Evolutionary conservation across 2,797 vertebrate genomes (phyloP), one percentile per base, ranked within the genome.

Genomic region (Macroramphosus scolopax): DNA sequence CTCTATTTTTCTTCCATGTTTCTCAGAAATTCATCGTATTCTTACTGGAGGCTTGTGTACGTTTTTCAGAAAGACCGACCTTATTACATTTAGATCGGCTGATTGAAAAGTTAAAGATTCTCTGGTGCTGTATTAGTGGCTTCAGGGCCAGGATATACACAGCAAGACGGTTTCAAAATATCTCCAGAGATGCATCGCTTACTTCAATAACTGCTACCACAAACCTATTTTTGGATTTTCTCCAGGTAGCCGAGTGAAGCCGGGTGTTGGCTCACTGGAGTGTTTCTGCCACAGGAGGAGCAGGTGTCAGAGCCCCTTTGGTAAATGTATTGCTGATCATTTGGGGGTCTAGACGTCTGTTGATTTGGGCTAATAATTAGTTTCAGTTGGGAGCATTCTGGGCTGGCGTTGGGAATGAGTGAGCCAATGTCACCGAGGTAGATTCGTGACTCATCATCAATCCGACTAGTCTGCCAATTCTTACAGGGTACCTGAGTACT

Each of bases 181-280:
- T 48, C 25, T 24, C 51, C 17, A 41, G 54, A 48, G 38, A 68
- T 37, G 56, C 52, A 58, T 70, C 45, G 36, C 58, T 67, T 51
- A 55, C 44, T 74, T 63, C 31, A 47, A 35, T 44, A 59, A 63
- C 36, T 42, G 32, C 56, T 22, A 55, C 60, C 65, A 49, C 40
- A 68, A n/a, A n/a, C n/a, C n/a, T 22, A 3, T 57, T 46, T 58
- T 44, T 69, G 58, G 77, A 68, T 33, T 17, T 14, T 13, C 10
- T 72, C 71, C 75, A 75, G 75, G 49, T 65, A 45, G 49, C 46
- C 37, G 35, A 73, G 65, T 62, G 46, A 51, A 56, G 39, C 39
- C 17, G 47, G 64, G 38, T 41, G 55, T 32, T 80, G 63, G 53
- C 48, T 49, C 40, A 10, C 15, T 35, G n/a, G 13, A 6, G 25